Conservation (phyloP, 2,797 vertebrate genomes). For the Gallinago nigripennis region DNA sequence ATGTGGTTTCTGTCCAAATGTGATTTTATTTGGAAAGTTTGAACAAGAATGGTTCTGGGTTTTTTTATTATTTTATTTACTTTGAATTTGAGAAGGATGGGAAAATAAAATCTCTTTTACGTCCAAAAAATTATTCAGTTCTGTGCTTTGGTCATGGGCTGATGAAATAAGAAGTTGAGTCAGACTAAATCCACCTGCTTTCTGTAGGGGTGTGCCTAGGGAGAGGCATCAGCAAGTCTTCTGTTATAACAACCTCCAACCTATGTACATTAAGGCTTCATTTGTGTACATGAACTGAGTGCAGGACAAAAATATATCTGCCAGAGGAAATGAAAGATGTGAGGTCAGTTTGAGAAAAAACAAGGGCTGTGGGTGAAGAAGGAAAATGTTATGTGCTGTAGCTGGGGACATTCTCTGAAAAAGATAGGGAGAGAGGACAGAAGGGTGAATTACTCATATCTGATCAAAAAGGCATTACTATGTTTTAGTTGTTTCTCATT, state of each 20-base stretch:
- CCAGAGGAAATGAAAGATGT: background rate
- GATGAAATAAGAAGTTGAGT: background rate
- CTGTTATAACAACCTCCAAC: background rate
- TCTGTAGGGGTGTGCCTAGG: background rate
- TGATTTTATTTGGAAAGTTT: conserved; percentile 16
- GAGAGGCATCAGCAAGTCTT: background rate
- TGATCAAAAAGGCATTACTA: background rate
- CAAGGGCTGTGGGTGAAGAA: background rate
- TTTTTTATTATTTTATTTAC: background rate
- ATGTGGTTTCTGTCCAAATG: background rate
- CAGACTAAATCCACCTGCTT: background rate
- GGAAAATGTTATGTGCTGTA: background rate
- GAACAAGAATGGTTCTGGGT: background rate
- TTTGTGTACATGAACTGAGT: background rate
- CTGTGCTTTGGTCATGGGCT: background rate
- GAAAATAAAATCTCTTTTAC: background rate
- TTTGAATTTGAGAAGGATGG: background rate
- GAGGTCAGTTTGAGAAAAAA: background rate
- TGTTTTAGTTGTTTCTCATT: background rate
- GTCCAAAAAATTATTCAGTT: background rate
- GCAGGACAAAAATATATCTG: background rate
- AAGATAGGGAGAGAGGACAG: background rate
- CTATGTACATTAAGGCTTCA: background rate
- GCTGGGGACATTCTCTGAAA: background rate
- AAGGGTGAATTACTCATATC: background rate